phyloP scores from a whole-genome alignment of 2,888 invertebrate genomes.

The Macrophya alboannulata region DNA sequence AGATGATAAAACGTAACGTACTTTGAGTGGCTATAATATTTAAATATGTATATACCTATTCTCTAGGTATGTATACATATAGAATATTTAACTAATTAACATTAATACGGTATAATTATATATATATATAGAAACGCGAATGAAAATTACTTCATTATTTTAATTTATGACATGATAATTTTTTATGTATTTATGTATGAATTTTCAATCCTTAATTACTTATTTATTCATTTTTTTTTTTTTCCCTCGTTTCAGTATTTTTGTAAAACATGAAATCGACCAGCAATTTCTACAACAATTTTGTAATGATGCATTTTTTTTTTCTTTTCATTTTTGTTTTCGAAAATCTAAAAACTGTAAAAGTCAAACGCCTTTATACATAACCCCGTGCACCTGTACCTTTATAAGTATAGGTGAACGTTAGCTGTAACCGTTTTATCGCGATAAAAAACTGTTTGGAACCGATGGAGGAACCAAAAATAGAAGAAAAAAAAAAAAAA shows the following conservation, averaged over 20 bases:
- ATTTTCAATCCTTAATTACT: background rate
- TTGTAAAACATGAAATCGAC: conserved; percentile 39
- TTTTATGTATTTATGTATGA: background rate
- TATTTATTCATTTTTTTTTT: conserved; percentile 50
- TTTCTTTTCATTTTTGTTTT: background rate
- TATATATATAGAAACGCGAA: background rate
- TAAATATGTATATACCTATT: background rate
- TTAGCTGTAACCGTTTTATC: background rate
- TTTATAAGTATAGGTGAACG: background rate
- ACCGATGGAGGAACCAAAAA: background rate
- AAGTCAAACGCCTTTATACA: conserved; percentile 4
- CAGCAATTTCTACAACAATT: conserved; percentile 35
- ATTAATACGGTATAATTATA: background rate
- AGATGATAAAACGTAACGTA: background rate
- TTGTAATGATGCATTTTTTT: background rate
- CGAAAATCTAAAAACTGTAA: background rate
- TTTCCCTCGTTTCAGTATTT: background rate
- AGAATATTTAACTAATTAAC: background rate
- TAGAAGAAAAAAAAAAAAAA: background rate
- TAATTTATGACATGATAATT: background rate
- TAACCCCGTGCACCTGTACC: background rate
- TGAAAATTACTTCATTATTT: background rate
- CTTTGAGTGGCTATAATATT: background rate
- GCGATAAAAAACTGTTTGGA: background rate
- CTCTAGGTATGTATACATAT: background rate